These are phyloP conservation scores for Ylistrum balloti DNA, from an alignment of 1,140 invertebrate species.

Conservation along the genomic window DNA sequence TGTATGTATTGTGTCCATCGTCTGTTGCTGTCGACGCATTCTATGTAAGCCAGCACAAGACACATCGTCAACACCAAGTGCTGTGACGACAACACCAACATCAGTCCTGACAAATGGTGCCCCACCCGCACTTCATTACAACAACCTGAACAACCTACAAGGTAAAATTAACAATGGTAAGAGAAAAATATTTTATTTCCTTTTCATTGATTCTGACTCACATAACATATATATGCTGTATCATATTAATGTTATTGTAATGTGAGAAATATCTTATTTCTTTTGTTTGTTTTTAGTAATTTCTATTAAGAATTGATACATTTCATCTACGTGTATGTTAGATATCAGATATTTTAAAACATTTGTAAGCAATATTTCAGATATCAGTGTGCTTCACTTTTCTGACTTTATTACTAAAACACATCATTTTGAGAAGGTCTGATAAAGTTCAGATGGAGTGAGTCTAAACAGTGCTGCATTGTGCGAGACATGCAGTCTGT, in stretches of 20 bases:
- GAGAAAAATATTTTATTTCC: background rate
- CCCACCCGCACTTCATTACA: conserved; percentile 24
- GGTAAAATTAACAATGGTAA: conserved; percentile 36
- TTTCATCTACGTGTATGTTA: no score
- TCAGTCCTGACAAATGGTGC: conserved; percentile 67
- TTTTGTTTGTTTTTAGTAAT: no score
- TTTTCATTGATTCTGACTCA: no score
- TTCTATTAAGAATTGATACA: no score
- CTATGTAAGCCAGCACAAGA: conserved; percentile 72
- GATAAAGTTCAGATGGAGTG: background rate
- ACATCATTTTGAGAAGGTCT: background rate
- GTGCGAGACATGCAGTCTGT: background rate
- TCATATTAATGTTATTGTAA: no score
- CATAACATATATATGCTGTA: no score
- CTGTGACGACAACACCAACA: conserved; percentile 67
- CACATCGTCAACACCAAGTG: conserved; percentile 51
- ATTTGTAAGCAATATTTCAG: no score
- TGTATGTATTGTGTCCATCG: conserved; percentile 72
- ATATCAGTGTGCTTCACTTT: no score
- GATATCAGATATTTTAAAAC: no score
- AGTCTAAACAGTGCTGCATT: background rate
- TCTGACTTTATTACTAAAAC: background rate
- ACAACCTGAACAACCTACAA: background rate
- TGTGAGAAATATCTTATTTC: no score
- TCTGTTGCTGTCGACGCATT: conserved; percentile 72